These are phyloP conservation scores for Eumacrocentrus americanus DNA, from an alignment of 2,888 invertebrate species.

Conservation along the genomic window DNA sequence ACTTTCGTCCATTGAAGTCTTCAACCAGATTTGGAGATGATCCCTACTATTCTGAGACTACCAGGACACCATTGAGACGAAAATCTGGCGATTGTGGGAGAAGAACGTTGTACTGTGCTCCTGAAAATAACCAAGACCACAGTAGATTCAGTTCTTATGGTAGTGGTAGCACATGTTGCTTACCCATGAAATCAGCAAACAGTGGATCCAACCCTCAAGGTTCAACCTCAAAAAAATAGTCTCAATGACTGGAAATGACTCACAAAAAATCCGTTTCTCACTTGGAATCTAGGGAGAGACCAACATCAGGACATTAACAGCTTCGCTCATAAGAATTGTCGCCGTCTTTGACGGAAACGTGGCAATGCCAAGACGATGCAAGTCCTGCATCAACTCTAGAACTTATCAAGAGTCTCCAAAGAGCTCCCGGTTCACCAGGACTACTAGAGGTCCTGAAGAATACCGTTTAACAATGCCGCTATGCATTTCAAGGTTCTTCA, in stretches of 20 bases:
- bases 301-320: neutral
- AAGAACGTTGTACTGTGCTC: too few species aligned
- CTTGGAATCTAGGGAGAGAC: neutral
- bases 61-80: too few species aligned
- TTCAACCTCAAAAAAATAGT: neutral
- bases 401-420: neutral
- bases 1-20: too few species aligned
- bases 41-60: too few species aligned
- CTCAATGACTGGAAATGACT: neutral
- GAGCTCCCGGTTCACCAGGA: neutral
- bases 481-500: neutral
- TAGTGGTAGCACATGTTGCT: too few species aligned
- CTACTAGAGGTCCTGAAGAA: too few species aligned
- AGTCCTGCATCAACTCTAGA: conserved; percentile 24
- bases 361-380: conserved; percentile 26
- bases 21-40: too few species aligned
- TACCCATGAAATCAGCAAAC: too few species aligned
- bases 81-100: too few species aligned
- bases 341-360: conserved; percentile 2
- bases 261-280: neutral
- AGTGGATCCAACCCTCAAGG: neutral
- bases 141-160: too few species aligned
- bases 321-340: neutral
- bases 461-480: neutral
- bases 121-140: too few species aligned